phyloP scores from a whole-genome alignment of 2,797 vertebrate species.

The Tragelaphus eurycerus region DNA sequence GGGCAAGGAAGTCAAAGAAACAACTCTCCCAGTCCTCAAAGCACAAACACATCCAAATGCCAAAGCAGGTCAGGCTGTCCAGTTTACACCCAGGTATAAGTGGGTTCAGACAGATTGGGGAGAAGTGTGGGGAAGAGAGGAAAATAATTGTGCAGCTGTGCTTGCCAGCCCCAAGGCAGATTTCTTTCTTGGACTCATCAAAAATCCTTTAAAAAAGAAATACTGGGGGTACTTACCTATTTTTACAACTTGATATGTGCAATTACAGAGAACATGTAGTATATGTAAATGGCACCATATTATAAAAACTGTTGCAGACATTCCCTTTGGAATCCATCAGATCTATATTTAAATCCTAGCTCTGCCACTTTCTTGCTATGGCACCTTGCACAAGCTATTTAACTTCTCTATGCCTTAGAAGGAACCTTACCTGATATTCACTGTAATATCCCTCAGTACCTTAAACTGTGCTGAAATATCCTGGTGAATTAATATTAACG shows the following conservation, averaged over 20 bases:
- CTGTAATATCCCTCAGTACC: neutral
- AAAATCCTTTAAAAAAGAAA: conserved; percentile 32
- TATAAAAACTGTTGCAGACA: neutral
- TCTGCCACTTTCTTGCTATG: neutral
- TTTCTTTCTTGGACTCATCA: conserved; percentile 2
- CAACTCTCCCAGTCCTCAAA: conserved; percentile 48
- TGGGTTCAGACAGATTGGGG: no score
- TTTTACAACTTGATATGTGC: conserved; percentile 13
- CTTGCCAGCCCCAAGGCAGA: neutral
- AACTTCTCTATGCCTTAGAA: conserved; percentile 7
- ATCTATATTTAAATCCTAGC: neutral
- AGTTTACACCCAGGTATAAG: neutral
- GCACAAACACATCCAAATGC: conserved; percentile 32
- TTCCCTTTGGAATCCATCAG: neutral
- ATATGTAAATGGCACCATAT: neutral
- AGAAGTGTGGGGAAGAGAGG: neutral
- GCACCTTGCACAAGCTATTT: neutral
- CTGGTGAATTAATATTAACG: conserved; percentile 2
- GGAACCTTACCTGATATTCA: neutral
- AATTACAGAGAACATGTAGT: neutral
- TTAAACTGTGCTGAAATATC: neutral
- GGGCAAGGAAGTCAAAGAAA: conserved; percentile 42
- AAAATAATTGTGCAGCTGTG: neutral
- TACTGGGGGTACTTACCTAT: neutral
- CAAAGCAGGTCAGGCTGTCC: conserved; percentile 12